These are phyloP conservation scores for Myotis vivesi DNA, from an alignment of 2,797 vertebrate species.

Conservation along the genomic window DNA sequence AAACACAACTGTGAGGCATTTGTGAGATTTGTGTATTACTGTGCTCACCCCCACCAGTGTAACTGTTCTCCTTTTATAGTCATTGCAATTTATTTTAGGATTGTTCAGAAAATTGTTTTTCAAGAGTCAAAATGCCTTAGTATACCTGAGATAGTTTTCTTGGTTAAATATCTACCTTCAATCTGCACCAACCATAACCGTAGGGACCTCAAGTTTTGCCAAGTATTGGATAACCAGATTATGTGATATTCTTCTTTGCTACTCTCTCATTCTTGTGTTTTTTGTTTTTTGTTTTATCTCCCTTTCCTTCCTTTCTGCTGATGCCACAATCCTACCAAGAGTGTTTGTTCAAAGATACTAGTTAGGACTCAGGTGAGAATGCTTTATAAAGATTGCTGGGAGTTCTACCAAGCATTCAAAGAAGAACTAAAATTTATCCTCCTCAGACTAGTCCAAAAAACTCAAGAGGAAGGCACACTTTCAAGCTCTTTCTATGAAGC, in stretches of 20 bases:
- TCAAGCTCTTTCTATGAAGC: too few relatives aligned
- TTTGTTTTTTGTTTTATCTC: background rate
- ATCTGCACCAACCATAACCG: background rate
- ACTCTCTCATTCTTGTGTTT: slow-evolving; percentile 4
- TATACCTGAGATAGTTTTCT: background rate
- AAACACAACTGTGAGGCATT: background rate
- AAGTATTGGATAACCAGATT: background rate
- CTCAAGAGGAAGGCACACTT: too few relatives aligned
- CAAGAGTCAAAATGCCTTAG: slow-evolving; percentile 27
- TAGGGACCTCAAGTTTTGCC: background rate
- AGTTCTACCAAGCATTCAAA: too few relatives aligned
- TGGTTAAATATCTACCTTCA: background rate
- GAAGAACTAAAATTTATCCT: too few relatives aligned
- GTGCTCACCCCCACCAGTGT: background rate
- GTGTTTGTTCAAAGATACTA: background rate
- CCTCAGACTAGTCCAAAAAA: too few relatives aligned
- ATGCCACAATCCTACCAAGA: background rate
- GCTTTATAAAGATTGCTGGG: too few relatives aligned
- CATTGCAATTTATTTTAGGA: slow-evolving; percentile 28
- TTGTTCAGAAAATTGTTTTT: slow-evolving; percentile 24
- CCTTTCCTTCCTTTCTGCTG: background rate
- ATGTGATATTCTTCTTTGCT: background rate
- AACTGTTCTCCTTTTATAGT: slow-evolving; percentile 52
- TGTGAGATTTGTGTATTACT: background rate
- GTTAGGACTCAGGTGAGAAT: background rate